phyloP scores from a whole-genome alignment of 2,113 vertebrate species.

The Hemiprocne comata region DNA sequence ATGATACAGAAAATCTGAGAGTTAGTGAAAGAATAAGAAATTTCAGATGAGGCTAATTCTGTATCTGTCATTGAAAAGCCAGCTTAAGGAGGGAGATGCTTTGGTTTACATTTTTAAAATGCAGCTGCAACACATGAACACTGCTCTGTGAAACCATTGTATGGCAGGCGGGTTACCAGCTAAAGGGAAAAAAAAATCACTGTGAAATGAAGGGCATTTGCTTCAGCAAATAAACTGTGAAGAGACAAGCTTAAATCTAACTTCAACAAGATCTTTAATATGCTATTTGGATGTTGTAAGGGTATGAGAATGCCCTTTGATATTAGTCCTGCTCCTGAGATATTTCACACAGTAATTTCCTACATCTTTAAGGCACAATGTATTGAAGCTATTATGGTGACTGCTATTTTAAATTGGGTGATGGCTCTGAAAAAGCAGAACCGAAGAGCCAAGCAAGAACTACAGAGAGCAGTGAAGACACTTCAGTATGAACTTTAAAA shows the following conservation, averaged over 20 bases:
- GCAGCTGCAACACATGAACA: constrained; percentile 14
- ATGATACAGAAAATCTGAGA: neutral
- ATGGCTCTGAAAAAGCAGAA: constrained; percentile 49
- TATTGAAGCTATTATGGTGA: constrained; percentile 51
- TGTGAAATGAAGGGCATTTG: constrained; percentile 66
- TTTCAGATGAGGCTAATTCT: constrained; percentile 27
- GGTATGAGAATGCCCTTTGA: constrained; percentile 66
- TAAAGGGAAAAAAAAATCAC: constrained; percentile 38
- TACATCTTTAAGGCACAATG: constrained; percentile 58
- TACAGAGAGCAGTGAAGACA: neutral
- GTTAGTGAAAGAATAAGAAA: neutral
- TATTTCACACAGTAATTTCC: constrained; percentile 67
- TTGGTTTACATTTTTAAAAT: constrained; percentile 55
- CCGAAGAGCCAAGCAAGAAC: neutral
- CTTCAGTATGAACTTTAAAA: constrained; percentile 69
- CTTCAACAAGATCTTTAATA: constrained; percentile 66
- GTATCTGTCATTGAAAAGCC: constrained; percentile 7
- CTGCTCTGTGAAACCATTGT: neutral
- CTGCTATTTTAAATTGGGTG: constrained; percentile 59
- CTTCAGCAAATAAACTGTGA: constrained; percentile 60
- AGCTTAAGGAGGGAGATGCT: constrained; percentile 23
- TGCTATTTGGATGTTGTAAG: constrained; percentile 62
- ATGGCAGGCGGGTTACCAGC: constrained; percentile 4
- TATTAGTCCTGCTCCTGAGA: constrained; percentile 64
- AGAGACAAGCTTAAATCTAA: constrained; percentile 59